Evolutionary conservation across 1,140 invertebrate species (phyloP), one percentile per base, ranked within the genome.

Genomic region (Phenacoccus solenopsis): DNA sequence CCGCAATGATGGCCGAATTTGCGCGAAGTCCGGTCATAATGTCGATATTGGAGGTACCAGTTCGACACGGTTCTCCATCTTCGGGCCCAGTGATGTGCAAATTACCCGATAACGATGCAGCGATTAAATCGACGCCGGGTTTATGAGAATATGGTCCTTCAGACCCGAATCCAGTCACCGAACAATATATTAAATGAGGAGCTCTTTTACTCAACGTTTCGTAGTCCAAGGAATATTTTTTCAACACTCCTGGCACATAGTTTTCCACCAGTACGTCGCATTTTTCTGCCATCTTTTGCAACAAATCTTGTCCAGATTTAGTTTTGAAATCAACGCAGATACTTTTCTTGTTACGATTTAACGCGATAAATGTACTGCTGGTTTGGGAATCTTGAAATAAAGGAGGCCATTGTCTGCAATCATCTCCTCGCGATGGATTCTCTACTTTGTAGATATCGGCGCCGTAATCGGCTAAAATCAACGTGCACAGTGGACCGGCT

Each of bases 291-390:
- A 94, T 78, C 59, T 93, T 83, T 73, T 87, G 82, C 13, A 97
- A 80, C 25, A 98, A 80, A 49, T 88, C 77, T 74, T 80, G 81
- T 0, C 95, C 95, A 78, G 85, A 78, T 25, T 75, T 64, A 21
- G 81, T 80, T 76, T 93, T 94, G 1, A 98, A 78, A 79, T 98
- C 86, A 56, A 98, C 81, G 74, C 90, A 93, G 61, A 98, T 81
- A 78, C 94, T 98, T 78, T 94, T 93, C 79, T 99, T 99, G 78
- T 98, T 98, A 72, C 96, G 86, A 80, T 99, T 99, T 0, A 94
- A 82, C 28, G 87, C 83, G 4, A 91, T 76, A 79, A 94, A 98
- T 76, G 98, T 98, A 70, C 87, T 87, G 24, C 89, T 87, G 75
- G 95, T 88, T 21, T 81, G 78, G 24, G 86, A 87, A 49, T 74